Conservation (phyloP, 2,797 vertebrate genomes). For the Myotis daubentonii region DNA sequence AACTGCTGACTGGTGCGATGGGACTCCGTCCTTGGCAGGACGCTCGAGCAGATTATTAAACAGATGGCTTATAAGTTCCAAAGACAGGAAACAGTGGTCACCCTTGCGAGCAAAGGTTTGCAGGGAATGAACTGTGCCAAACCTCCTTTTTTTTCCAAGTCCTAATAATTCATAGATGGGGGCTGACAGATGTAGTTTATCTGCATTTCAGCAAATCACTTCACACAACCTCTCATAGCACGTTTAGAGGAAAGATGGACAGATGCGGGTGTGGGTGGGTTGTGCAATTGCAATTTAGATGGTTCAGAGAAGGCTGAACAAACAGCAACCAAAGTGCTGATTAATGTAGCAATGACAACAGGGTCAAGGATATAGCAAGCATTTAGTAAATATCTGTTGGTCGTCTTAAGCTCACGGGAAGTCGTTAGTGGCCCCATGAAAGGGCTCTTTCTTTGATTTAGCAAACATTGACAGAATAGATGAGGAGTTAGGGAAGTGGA, state of each 20-base stretch:
- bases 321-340: neutral
- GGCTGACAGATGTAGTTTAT: conserved; percentile 67
- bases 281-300: neutral
- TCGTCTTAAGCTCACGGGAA: neutral
- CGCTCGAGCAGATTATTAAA: conserved; percentile 65
- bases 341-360: neutral
- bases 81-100: conserved; percentile 77
- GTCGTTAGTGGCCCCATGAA: neutral
- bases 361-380: neutral
- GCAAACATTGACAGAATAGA: conserved; percentile 47
- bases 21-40: conserved; percentile 64
- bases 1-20: conserved; percentile 72
- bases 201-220: conserved; percentile 63
- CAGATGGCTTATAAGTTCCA: conserved; percentile 74
- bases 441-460: conserved; percentile 53
- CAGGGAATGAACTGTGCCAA: conserved; percentile 50
- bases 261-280: neutral
- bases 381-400: neutral
- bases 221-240: neutral
- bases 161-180: conserved; percentile 43
- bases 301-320: neutral
- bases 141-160: conserved; percentile 67
- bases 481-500: conserved; percentile 6
- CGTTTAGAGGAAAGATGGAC: neutral
- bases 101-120: conserved; percentile 69